phyloP scores from a whole-genome alignment of 2,888 invertebrate species.

The Globia sparganii region DNA sequence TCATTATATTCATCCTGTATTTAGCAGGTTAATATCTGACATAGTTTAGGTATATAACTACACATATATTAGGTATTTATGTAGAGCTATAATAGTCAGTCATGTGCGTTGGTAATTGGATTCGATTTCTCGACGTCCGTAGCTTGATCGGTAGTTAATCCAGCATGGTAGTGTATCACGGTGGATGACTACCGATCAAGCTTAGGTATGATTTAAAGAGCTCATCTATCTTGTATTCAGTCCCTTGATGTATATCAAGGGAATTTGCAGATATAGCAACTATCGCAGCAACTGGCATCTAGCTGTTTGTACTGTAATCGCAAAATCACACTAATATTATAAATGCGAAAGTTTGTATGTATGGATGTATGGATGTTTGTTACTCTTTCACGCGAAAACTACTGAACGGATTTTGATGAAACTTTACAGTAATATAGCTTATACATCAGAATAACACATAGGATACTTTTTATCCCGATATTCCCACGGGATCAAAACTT shows the following conservation, averaged over 20 bases:
- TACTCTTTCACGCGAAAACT: no score
- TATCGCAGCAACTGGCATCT: no score
- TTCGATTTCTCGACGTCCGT: background rate
- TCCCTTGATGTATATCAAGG: background rate
- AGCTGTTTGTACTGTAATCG: no score
- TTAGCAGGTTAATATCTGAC: background rate
- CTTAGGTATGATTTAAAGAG: background rate
- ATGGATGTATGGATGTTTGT: no score
- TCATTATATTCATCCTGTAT: background rate
- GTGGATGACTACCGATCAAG: background rate
- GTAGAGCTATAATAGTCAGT: background rate
- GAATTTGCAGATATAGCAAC: no score
- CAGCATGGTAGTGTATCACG: background rate
- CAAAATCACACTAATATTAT: no score
- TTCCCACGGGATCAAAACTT: no score
- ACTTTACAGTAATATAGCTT: no score
- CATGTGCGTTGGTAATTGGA: background rate
- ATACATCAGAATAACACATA: no score
- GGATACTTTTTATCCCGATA: no score
- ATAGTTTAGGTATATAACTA: background rate
- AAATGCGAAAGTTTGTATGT: no score
- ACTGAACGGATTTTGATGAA: no score
- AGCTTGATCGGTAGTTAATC: conserved; percentile 1
- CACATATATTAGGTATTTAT: background rate
- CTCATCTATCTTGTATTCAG: background rate